Evolutionary conservation across 2,888 invertebrate genomes (phyloP).

Genomic region (Orchestes rusci): DNA sequence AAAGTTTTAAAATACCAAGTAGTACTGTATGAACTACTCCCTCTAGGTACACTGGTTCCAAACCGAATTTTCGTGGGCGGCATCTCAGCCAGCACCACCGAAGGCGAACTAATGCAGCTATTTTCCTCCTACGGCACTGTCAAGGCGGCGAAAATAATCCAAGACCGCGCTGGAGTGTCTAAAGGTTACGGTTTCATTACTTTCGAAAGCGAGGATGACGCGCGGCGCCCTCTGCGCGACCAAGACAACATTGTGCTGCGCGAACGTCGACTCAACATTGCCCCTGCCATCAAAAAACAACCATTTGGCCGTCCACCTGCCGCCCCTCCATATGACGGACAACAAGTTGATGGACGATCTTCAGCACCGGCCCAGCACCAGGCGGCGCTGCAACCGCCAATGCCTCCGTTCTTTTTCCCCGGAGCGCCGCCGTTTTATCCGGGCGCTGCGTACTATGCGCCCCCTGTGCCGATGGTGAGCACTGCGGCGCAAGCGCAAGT

Average conservation of each 20-base stretch:
- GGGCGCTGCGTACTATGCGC: slow-evolving; percentile 38
- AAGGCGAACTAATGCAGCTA: slow-evolving; percentile 83
- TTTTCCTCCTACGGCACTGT: slow-evolving; percentile 87
- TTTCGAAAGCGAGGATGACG: slow-evolving; percentile 82
- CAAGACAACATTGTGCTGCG: slow-evolving; percentile 71
- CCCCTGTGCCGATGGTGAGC: slow-evolving; percentile 33
- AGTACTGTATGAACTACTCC: too few relatives aligned
- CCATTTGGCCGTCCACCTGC: slow-evolving; percentile 23
- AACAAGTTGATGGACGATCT: slow-evolving; percentile 14
- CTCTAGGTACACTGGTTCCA: slow-evolving; percentile 84
- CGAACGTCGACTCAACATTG: slow-evolving; percentile 77
- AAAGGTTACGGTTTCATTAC: slow-evolving; percentile 86
- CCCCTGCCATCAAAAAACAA: slow-evolving; percentile 81
- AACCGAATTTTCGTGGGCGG: slow-evolving; percentile 96
- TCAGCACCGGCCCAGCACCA: slow-evolving; percentile 46
- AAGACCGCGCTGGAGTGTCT: slow-evolving; percentile 89
- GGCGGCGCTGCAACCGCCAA: slow-evolving; percentile 39
- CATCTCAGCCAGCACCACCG: slow-evolving; percentile 88
- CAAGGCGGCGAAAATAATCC: slow-evolving; percentile 90
- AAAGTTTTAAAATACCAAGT: too few relatives aligned
- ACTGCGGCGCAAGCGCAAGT: slow-evolving; percentile 19
- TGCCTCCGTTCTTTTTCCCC: slow-evolving; percentile 19
- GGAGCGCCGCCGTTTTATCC: slow-evolving; percentile 41
- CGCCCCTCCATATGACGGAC: slow-evolving; percentile 14
- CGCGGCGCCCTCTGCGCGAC: slow-evolving; percentile 64